Conservation (phyloP, 1,140 invertebrate genomes). For the Papilio polytes region DNA sequence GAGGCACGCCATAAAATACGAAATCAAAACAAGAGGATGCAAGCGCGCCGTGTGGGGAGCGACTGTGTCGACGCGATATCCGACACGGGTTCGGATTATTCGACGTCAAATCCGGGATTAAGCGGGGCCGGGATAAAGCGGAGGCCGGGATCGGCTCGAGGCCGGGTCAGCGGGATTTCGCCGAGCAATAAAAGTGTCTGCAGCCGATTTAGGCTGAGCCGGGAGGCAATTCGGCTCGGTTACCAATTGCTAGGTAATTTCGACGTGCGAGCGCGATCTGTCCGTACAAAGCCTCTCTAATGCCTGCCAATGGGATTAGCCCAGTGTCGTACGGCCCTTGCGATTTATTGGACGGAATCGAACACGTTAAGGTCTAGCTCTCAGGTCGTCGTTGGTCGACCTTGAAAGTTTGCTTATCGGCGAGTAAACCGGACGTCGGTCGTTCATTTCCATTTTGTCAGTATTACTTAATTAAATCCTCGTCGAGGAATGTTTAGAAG, state of each 20-base stretch:
- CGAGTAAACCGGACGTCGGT: constrained; percentile 6
- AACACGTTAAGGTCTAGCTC: constrained; percentile 64
- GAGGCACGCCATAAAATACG: constrained; percentile 63
- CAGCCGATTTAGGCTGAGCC: constrained; percentile 82
- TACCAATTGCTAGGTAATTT: constrained; percentile 83
- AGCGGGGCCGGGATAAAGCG: constrained; percentile 73
- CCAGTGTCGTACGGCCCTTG: constrained; percentile 70
- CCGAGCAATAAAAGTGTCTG: constrained; percentile 84
- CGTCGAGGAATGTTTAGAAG: neutral
- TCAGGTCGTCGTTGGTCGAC: constrained; percentile 16
- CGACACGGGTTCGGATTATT: constrained; percentile 84
- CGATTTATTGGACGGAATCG: constrained; percentile 80
- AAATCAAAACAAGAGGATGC: constrained; percentile 77
- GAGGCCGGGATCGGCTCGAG: constrained; percentile 64
- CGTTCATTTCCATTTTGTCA: constrained; percentile 25
- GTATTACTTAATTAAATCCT: neutral
- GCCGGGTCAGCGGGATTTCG: constrained; percentile 80
- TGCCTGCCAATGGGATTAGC: constrained; percentile 81
- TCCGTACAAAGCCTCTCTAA: constrained; percentile 81
- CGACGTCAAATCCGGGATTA: constrained; percentile 83
- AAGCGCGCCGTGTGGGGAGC: constrained; percentile 66
- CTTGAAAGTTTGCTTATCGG: neutral
- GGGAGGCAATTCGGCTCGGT: constrained; percentile 77
- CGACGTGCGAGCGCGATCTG: constrained; percentile 77
- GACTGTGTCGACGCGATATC: constrained; percentile 81